Evolutionary conservation across 1,140 invertebrate genomes (phyloP).

Genomic region (Ridgeia piscesae): DNA sequence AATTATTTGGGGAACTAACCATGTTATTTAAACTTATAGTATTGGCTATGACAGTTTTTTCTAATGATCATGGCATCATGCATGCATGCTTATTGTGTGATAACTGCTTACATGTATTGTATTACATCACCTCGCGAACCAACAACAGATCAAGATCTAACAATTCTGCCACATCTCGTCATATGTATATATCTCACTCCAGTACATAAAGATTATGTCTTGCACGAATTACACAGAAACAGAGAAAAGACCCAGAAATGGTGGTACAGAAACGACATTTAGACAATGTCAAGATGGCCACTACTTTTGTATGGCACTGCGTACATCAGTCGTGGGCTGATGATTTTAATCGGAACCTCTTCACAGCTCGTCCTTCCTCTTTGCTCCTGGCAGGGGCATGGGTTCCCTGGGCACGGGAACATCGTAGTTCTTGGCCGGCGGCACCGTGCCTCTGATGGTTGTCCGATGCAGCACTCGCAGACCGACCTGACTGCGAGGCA

Average conservation of each 20-base stretch:
- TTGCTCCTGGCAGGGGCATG: not conserved
- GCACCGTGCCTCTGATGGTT: constrained; percentile 53
- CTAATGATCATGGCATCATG: not conserved
- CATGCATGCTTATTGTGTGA: no score
- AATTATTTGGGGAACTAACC: not conserved
- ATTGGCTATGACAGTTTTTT: not conserved
- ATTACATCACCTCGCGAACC: not conserved
- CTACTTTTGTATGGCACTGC: not conserved
- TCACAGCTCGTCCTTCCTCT: not conserved
- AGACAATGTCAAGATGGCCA: not conserved
- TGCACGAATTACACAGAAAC: not conserved
- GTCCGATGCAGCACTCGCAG: constrained; percentile 59
- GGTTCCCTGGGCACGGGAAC: not conserved
- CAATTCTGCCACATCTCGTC: not conserved
- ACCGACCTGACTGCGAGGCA: constrained; percentile 54
- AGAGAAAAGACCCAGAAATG: not conserved
- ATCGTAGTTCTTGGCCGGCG: constrained; percentile 41
- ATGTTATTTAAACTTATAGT: not conserved
- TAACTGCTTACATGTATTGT: not conserved
- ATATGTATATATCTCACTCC: not conserved
- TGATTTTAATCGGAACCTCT: not conserved
- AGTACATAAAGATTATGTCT: not conserved
- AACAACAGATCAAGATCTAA: not conserved
- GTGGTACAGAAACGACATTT: not conserved
- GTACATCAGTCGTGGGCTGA: not conserved